Conservation (phyloP, 1,140 invertebrate species). For the Geopemphigus sp. region DNA sequence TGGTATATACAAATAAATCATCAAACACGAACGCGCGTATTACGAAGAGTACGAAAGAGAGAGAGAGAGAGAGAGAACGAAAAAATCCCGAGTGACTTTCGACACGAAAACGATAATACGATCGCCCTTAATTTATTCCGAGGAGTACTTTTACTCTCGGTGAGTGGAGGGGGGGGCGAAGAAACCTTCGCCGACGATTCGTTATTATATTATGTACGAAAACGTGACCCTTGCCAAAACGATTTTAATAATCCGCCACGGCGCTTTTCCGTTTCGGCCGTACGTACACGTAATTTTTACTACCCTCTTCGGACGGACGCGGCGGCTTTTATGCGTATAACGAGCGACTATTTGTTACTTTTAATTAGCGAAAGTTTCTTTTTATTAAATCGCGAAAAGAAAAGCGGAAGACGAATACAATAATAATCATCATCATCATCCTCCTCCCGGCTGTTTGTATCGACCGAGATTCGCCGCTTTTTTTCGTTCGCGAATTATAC, state of each 20-base stretch:
- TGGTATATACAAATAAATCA: too few species aligned
- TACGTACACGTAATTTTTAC: not conserved
- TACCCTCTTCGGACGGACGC: conserved; percentile 23
- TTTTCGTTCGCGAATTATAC: conserved; percentile 11
- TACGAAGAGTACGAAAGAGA: not conserved
- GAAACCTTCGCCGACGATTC: not conserved
- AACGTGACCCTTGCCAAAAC: conserved; percentile 38
- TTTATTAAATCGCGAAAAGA: conserved; percentile 32
- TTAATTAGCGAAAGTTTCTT: conserved; percentile 45
- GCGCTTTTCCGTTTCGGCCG: conserved; percentile 19
- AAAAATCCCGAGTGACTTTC: conserved; percentile 29
- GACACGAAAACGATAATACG: conserved; percentile 11
- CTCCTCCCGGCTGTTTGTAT: conserved; percentile 21
- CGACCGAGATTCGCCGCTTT: conserved; percentile 6
- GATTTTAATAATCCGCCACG: conserved; percentile 41
- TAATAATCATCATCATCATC: conserved; percentile 46
- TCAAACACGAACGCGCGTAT: not conserved
- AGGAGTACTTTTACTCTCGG: not conserved
- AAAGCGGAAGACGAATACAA: conserved; percentile 22
- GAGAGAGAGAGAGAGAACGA: not conserved
- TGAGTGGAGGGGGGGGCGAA: not conserved
- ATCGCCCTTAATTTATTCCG: conserved; percentile 33
- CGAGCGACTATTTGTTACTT: conserved; percentile 49
- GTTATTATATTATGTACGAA: conserved; percentile 19
- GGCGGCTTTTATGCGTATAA: not conserved